phyloP scores from a whole-genome alignment of 2,888 invertebrate genomes.

The Mongoloraphidia duomilia region DNA sequence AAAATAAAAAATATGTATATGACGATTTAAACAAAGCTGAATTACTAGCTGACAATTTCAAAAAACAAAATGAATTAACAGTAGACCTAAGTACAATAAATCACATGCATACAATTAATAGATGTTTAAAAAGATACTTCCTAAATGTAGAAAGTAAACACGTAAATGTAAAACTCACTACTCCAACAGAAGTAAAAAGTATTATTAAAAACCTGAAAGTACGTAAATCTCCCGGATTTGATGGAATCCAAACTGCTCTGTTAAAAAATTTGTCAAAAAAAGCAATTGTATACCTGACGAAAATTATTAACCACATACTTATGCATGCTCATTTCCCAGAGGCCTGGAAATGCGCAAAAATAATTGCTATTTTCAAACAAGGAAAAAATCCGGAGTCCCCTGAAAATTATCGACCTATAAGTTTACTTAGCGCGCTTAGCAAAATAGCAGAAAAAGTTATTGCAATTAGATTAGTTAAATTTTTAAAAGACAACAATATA shows the following conservation, averaged over 20 bases:
- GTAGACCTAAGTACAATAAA: too few relatives aligned
- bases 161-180: too few relatives aligned
- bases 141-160: too few relatives aligned
- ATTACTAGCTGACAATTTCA: too few relatives aligned
- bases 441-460: conserved; percentile 13
- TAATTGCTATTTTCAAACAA: conserved; percentile 10
- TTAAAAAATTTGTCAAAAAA: conserved; percentile 5
- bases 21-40: too few relatives aligned
- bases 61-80: too few relatives aligned
- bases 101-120: too few relatives aligned
- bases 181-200: neutral
- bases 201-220: neutral
- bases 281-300: conserved; percentile 2
- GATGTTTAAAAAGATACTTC: too few relatives aligned
- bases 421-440: too few relatives aligned
- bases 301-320: conserved; percentile 9
- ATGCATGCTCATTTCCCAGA: conserved; percentile 8
- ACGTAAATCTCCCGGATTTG: conserved; percentile 6
- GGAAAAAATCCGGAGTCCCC: too few relatives aligned
- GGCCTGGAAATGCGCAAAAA: conserved; percentile 8
- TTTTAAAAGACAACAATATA: conserved; percentile 5
- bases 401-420: too few relatives aligned
- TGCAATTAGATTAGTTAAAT: conserved; percentile 6
- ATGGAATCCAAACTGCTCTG: conserved; percentile 2
- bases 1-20: too few relatives aligned